Evolutionary conservation across 2,797 vertebrate species (phyloP).

Genomic region (Pristis pectinata): DNA sequence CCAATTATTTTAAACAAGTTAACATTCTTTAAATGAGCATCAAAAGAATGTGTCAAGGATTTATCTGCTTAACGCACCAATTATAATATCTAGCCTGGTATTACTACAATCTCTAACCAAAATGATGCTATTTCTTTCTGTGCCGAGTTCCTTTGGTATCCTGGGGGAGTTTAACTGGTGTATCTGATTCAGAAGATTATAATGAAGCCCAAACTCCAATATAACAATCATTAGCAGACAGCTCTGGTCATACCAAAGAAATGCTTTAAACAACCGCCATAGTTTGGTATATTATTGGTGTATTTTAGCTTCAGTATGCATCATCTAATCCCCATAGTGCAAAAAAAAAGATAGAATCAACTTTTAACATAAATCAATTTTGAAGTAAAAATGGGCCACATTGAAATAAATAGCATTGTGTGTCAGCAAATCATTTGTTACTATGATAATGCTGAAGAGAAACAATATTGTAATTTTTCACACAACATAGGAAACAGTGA

Average conservation of each 20-base stretch:
- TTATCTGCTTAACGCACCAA: not conserved
- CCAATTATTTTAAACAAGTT: not conserved
- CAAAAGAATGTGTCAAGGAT: not conserved
- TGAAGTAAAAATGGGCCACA: not conserved
- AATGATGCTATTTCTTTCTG: not conserved
- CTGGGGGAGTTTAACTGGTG: not conserved
- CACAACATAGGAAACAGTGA: slow-evolving; percentile 9
- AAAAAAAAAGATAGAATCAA: not conserved
- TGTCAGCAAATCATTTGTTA: slow-evolving; percentile 18
- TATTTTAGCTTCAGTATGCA: not conserved
- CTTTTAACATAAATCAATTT: slow-evolving; percentile 14
- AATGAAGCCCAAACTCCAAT: not conserved
- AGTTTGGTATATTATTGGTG: not conserved
- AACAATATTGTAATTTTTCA: not conserved
- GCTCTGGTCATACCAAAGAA: not conserved
- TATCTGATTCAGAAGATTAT: not conserved
- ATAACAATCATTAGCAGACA: not conserved
- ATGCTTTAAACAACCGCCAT: not conserved
- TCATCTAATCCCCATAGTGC: not conserved
- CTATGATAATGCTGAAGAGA: not conserved
- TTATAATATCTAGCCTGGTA: not conserved
- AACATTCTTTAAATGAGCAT: not conserved
- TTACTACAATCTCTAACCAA: not conserved
- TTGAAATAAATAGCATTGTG: not conserved
- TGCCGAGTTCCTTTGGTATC: no score